Conservation (phyloP, 2,888 invertebrate genomes). For the Sesamia inferens region DNA sequence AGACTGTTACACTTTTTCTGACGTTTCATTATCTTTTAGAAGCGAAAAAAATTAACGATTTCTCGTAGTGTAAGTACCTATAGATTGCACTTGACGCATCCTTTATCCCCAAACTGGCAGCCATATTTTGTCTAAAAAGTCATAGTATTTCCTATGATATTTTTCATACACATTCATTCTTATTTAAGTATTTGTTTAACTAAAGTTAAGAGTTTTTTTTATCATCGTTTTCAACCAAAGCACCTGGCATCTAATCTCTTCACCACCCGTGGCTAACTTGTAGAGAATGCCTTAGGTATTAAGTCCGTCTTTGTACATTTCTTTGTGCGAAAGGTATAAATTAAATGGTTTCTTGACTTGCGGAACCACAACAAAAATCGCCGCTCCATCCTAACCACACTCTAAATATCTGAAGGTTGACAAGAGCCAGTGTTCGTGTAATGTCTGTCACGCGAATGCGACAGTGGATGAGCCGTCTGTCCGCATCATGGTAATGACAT, state of each 20-base stretch:
- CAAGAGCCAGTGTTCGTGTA: slow-evolving; percentile 58
- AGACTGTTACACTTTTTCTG: not conserved
- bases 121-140: not conserved
- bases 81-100: not conserved
- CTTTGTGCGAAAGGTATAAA: no score
- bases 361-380: slow-evolving; percentile 37
- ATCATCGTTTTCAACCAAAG: no score
- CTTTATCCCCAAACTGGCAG: not conserved
- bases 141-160: no score
- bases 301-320: no score
- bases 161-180: no score
- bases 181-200: no score
- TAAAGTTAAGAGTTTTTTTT: no score
- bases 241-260: no score
- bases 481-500: slow-evolving; percentile 17
- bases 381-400: not conserved
- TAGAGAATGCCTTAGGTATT: no score
- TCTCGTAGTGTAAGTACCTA: not conserved
- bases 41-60: not conserved
- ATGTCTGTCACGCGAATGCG: slow-evolving; percentile 59
- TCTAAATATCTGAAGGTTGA: slow-evolving; percentile 46
- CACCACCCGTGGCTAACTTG: no score
- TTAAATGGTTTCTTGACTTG: not conserved
- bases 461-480: slow-evolving; percentile 37
- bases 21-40: not conserved